These are phyloP conservation scores for Apodemus speciosus DNA, from an alignment of 2,113 vertebrate species.

Conservation along the genomic window DNA sequence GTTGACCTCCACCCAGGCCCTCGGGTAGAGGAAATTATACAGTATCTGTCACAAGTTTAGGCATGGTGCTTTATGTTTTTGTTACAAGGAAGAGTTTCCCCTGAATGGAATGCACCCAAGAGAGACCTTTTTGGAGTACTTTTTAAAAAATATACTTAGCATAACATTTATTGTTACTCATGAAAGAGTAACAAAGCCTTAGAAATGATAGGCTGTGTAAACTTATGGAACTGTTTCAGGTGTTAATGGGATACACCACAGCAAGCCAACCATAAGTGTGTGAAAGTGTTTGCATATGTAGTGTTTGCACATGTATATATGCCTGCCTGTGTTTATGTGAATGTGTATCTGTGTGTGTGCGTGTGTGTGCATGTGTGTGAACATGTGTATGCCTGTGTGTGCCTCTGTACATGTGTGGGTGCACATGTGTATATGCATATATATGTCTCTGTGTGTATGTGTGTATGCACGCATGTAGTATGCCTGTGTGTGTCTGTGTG, in stretches of 20 bases:
- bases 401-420: not conserved
- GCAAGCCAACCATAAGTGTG: not conserved
- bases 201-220: not conserved
- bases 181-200: not conserved
- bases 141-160: not conserved
- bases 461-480: not conserved
- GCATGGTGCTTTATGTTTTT: constrained; percentile 34
- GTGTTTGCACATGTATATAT: not conserved
- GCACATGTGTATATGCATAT: not conserved
- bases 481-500: too few species aligned
- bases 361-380: not conserved
- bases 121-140: not conserved
- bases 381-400: not conserved
- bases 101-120: constrained; percentile 20
- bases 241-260: not conserved
- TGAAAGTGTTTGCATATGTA: not conserved
- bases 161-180: not conserved
- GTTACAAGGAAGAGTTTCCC: constrained; percentile 48
- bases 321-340: not conserved
- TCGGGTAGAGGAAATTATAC: constrained; percentile 12
- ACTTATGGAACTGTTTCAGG: not conserved
- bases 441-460: not conserved
- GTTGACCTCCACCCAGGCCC: constrained; percentile 58
- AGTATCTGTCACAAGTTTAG: not conserved
- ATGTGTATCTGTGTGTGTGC: not conserved